These are phyloP conservation scores for Denticeps clupeoides DNA, from an alignment of 2,797 vertebrate genomes.

Conservation along the genomic window DNA sequence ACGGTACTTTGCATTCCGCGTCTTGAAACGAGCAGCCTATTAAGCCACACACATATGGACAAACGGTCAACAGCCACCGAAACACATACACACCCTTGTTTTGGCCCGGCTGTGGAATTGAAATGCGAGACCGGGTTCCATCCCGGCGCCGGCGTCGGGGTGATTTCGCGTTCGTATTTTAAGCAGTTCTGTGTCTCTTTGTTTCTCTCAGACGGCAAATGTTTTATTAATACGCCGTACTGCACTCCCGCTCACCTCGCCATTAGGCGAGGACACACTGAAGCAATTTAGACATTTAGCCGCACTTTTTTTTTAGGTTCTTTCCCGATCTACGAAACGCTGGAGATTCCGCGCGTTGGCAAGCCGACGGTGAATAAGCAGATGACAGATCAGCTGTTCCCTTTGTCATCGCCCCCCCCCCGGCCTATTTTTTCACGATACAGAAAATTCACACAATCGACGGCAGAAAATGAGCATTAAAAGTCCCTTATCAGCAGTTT, in stretches of 20 bases:
- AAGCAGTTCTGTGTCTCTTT: background rate
- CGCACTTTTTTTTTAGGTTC: constrained; percentile 25
- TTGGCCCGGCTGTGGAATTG: too few species aligned
- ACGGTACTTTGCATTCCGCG: too few species aligned
- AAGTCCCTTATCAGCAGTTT: constrained; percentile 39
- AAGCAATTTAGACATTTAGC: constrained; percentile 39
- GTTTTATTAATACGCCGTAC: constrained; percentile 36
- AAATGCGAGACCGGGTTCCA: constrained; percentile 1
- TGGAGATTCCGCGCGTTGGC: too few species aligned
- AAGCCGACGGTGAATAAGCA: too few species aligned
- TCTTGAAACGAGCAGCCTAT: too few species aligned
- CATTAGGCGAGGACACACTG: constrained; percentile 20
- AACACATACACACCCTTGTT: too few species aligned
- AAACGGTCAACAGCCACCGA: too few species aligned
- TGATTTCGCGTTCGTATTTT: constrained; percentile 7
- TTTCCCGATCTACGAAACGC: too few species aligned
- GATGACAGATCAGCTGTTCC: constrained; percentile 43
- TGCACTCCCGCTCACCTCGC: constrained; percentile 35
- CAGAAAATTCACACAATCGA: constrained; percentile 32
- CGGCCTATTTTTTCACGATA: constrained; percentile 8
- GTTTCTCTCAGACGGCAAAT: constrained; percentile 10
- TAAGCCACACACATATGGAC: too few species aligned
- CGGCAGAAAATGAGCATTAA: constrained; percentile 33
- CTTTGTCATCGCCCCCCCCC: constrained; percentile 29
- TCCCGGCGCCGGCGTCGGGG: background rate